Base-by-base conservation (phyloP, 1,140 invertebrate genomes). In the Drosophila mauritiana region DNA sequence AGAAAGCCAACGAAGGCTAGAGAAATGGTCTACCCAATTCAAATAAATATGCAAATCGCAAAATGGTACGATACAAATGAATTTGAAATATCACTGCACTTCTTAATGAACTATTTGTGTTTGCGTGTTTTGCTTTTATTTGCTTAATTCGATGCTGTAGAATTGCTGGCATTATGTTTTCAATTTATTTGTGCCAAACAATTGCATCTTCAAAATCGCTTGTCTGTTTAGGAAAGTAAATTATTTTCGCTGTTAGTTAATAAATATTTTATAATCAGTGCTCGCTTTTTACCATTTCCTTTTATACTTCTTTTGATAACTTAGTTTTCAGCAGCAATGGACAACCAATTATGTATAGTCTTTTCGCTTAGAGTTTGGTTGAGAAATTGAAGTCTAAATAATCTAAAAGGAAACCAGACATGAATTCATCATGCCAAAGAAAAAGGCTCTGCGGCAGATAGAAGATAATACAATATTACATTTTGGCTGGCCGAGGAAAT, bases 1-100 rank as follows among this genome's bases (percentile, higher is more conserved):
- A 31, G 20, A 31, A 54, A 42, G 22, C 17, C 57, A 11, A 20
- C 22, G 37, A 25, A 39, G 46, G 46, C 57, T 12, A 13, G 12
- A 20, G 11, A 51, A 37, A 27, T n/a, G 20, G 40, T 12, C n/a
- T 27, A 20, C 34, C 34, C 40, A 27, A 20, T 49, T 40, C 55
- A 73, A 65, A 61, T 51, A 73, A 74, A 62, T 73, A 73, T 82
- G 62, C 64, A 84, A 80, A 77, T 68, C 43, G 40, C 36, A 45
- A 52, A 67, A 52, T 57, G 40, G 40, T 65, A 72, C 13, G 25
- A 48, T 45, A 56, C 46, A 48, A 53, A 20, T 68, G 46, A 37
- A 48, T 58, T 22, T 37, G 31, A 53, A 37, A 52, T 53, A 67
- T 67, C 46, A 36, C 37, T 53, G 37, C 64, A 65, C 6, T 48